These are phyloP conservation scores for Formica exsecta DNA, from an alignment of 1,140 invertebrate genomes.

Conservation along the genomic window DNA sequence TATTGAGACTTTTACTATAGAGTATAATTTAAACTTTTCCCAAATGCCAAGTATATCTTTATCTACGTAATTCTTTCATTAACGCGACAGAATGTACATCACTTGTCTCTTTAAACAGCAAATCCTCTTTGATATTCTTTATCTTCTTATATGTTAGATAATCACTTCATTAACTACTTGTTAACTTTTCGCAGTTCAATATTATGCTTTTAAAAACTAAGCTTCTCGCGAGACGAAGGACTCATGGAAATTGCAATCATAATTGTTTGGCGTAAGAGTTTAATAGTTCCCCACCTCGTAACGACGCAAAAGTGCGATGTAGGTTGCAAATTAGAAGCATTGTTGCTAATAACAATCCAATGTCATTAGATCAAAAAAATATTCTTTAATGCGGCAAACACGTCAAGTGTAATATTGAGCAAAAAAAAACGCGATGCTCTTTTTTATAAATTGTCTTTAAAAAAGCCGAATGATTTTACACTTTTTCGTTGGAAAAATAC, in stretches of 20 bases:
- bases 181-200: neutral
- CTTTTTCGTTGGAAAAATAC: neutral
- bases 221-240: neutral
- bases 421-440: neutral
- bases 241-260: neutral
- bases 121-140: too few species aligned
- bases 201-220: neutral
- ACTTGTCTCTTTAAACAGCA: too few species aligned
- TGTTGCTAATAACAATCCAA: neutral
- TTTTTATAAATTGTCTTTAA: neutral
- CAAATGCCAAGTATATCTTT: too few species aligned
- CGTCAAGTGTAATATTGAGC: neutral
- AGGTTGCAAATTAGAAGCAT: neutral
- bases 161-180: neutral
- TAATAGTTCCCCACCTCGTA: too few species aligned
- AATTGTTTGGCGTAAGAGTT: neutral
- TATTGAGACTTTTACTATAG: neutral
- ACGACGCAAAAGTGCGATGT: conserved; percentile 3
- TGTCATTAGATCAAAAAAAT: neutral
- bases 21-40: neutral
- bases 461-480: neutral
- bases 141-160: too few species aligned
- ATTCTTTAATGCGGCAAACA: neutral
- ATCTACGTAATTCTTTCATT: too few species aligned
- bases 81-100: too few species aligned